Evolutionary conservation across 2,113 vertebrate genomes (phyloP).

Genomic region (Rafetus swinhoei): DNA sequence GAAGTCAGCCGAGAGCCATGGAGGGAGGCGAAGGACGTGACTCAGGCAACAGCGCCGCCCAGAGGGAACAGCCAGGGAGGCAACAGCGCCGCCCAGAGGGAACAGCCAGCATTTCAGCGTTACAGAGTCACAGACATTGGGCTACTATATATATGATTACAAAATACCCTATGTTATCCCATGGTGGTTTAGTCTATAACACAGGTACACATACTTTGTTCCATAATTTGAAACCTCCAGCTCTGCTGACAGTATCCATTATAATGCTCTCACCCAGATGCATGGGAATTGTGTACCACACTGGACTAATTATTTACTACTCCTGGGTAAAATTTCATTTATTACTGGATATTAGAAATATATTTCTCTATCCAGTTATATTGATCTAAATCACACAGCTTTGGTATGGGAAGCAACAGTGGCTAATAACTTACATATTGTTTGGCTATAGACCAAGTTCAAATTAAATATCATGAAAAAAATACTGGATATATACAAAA

Average conservation of each 20-base stretch:
- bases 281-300: rapidly evolving
- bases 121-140: too few relatives aligned
- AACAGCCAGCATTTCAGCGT: too few relatives aligned
- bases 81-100: too few relatives aligned
- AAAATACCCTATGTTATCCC: rapidly evolving
- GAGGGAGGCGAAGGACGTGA: too few relatives aligned
- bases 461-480: not conserved
- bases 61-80: too few relatives aligned
- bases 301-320: not conserved
- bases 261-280: not conserved
- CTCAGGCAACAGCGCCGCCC: too few relatives aligned
- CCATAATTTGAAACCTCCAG: not conserved
- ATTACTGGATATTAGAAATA: not conserved
- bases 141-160: not conserved
- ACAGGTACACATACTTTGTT: not conserved
- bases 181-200: not conserved
- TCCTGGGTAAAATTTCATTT: not conserved
- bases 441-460: not conserved
- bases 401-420: not conserved
- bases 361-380: not conserved
- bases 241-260: not conserved
- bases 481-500: not conserved
- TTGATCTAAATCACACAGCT: not conserved
- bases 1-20: too few relatives aligned
- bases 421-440: not conserved